Conservation (phyloP, 2,888 invertebrate genomes). For the Phaedon cochleariae region DNA sequence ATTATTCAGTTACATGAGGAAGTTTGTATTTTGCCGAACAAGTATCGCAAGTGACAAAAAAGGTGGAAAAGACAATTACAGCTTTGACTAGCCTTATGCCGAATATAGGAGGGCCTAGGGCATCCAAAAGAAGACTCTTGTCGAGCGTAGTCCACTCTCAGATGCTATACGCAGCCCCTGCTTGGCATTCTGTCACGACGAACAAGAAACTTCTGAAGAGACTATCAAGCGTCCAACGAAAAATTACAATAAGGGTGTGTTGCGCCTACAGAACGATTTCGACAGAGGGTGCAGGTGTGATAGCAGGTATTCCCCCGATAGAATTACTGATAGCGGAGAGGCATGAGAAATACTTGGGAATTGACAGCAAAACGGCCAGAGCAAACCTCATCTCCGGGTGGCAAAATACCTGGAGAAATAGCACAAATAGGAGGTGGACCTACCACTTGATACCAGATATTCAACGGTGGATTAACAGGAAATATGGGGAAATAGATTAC, state of each 20-base stretch:
- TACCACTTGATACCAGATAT: not conserved
- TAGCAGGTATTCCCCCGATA: not conserved
- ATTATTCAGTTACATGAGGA: no score
- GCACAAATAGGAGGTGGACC: no score
- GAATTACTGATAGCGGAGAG: not conserved
- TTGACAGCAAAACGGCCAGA: not conserved
- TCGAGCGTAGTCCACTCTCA: no score
- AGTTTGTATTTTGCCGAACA: no score
- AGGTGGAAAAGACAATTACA: no score
- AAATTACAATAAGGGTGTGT: not conserved
- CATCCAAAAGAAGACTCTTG: no score
- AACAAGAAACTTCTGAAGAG: not conserved
- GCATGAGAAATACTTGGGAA: not conserved
- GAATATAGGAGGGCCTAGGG: no score
- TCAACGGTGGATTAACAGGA: no score
- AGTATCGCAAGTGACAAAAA: no score
- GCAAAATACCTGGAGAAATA: not conserved
- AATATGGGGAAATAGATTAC: no score
- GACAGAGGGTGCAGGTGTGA: not conserved
- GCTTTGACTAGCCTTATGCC: no score
- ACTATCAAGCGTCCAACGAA: not conserved
- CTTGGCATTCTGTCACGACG: not conserved
- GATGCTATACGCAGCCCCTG: no score
- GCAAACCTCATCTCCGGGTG: slow-evolving; percentile 10
- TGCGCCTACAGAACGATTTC: not conserved